These are phyloP conservation scores for Entomobrya proxima DNA, from an alignment of 2,888 invertebrate species.

Conservation along the genomic window DNA sequence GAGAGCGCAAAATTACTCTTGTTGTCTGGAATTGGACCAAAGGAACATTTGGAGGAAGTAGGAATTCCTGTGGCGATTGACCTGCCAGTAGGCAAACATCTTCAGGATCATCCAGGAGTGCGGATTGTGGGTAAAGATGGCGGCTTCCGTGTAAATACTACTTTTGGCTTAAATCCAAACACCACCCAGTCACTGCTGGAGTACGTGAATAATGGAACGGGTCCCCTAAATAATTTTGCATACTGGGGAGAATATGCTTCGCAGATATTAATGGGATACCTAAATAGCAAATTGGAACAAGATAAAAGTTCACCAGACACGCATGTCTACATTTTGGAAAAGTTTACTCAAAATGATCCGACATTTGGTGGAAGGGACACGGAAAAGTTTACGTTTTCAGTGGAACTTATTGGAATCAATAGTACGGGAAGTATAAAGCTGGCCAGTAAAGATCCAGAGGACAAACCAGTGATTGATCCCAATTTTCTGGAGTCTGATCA, in stretches of 20 bases:
- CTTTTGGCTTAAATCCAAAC: slow-evolving; percentile 34
- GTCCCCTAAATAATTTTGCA: neutral
- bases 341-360: neutral
- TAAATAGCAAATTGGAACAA: slow-evolving; percentile 33
- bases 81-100: slow-evolving; percentile 61
- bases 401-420: slow-evolving; percentile 49
- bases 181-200: slow-evolving; percentile 48
- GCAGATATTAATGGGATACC: slow-evolving; percentile 42
- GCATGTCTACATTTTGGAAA: slow-evolving; percentile 51
- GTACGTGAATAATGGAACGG: slow-evolving; percentile 57
- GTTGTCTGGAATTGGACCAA: slow-evolving; percentile 56
- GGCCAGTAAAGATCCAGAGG: slow-evolving; percentile 44
- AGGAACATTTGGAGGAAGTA: slow-evolving; percentile 32
- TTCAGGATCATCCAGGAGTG: slow-evolving; percentile 61
- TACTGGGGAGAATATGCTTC: neutral
- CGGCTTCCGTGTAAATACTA: slow-evolving; percentile 52
- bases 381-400: slow-evolving; percentile 35
- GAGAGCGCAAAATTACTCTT: slow-evolving; percentile 20
- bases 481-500: slow-evolving; percentile 53
- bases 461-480: slow-evolving; percentile 54
- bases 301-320: slow-evolving; percentile 61
- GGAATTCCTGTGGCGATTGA: slow-evolving; percentile 49
- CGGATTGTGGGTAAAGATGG: neutral
- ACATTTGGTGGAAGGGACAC: neutral
- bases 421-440: slow-evolving; percentile 47